These are phyloP conservation scores for Dromiciops gliroides DNA, from an alignment of 2,113 vertebrate species.

Conservation along the genomic window DNA sequence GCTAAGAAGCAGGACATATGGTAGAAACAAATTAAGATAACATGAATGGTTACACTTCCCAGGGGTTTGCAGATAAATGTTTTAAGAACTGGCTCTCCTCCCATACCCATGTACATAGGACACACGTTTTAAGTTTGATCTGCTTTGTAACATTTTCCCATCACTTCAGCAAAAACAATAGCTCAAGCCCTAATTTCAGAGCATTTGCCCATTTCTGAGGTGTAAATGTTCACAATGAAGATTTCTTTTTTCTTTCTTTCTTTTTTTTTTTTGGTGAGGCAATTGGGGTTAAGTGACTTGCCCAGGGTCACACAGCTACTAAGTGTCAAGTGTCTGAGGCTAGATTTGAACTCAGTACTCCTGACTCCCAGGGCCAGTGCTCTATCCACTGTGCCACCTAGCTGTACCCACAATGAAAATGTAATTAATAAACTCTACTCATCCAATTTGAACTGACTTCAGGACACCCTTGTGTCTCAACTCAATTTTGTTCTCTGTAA, in stretches of 20 bases:
- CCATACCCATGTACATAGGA: neutral
- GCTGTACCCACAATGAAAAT: neutral
- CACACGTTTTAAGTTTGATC: neutral
- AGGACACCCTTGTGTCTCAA: neutral
- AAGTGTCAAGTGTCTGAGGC: too few species aligned
- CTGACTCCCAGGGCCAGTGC: too few species aligned
- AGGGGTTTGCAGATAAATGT: neutral
- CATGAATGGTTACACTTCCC: neutral
- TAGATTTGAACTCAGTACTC: too few species aligned
- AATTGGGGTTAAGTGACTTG: too few species aligned
- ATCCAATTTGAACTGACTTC: neutral
- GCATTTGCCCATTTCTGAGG: neutral
- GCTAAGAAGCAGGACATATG: neutral
- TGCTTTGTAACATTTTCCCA: neutral
- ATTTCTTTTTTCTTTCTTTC: too few species aligned
- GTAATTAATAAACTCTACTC: neutral
- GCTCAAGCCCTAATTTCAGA: neutral
- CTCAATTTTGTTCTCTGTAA: conserved; percentile 14
- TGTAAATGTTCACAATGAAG: neutral
- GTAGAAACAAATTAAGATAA: neutral
- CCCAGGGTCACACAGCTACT: too few species aligned
- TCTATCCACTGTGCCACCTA: too few species aligned
- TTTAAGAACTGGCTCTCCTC: neutral
- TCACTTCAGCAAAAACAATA: neutral
- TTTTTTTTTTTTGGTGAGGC: too few species aligned